Base-by-base conservation (phyloP, 1,140 invertebrate genomes). In the Gryllus bimaculatus region DNA sequence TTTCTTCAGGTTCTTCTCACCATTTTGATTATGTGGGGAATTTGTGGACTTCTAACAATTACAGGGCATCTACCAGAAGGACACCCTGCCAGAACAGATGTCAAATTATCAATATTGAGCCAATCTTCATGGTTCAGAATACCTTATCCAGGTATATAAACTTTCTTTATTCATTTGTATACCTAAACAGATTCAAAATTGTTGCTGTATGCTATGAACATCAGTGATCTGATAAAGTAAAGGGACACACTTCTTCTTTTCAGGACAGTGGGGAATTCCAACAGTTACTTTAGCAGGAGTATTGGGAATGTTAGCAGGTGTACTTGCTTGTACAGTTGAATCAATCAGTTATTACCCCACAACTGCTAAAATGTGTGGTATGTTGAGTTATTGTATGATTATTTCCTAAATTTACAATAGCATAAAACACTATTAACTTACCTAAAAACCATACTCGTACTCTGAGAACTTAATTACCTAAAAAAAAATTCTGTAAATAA, bases 271-370 rank as follows among this genome's bases (percentile, higher is more conserved):
- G 93, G 95, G 95, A 6, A 78, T 88, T 13, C 95, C 95, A 0
- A 95, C 93, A 0, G 90, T 95, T 0, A 92, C 89, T 75, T 85
- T 91, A 8, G 90, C 91, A 1, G 93, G 92, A 0, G 93, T 95
- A 10, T 85, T 96, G 21, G 95, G 94, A 0, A 94, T 96, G 91
- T 81, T 96, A 74, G 93, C 94, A 8, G 95, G 93, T 0, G 93
- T 96, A 8, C 83, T 97, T 8, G 93, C 94, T 1, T 95, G 94
- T 76, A 92, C 93, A 0, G 92, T 96, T 8, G 95, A 96, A 85
- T 95, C 94, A 2, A 90, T 96, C 78, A 95, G 95, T 82, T 95
- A 96, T 85, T 96, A 96, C 85, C 94, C 94, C 74, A 95, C 95
- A 7, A 94, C 93, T 7, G 93, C 95, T 0, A 89, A 91, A 84